Percentiles rank a stretch among this genome's conserved stretches.
Conservation (phyloP, 2,113 vertebrate genomes). For the Strix uralensis region DNA sequence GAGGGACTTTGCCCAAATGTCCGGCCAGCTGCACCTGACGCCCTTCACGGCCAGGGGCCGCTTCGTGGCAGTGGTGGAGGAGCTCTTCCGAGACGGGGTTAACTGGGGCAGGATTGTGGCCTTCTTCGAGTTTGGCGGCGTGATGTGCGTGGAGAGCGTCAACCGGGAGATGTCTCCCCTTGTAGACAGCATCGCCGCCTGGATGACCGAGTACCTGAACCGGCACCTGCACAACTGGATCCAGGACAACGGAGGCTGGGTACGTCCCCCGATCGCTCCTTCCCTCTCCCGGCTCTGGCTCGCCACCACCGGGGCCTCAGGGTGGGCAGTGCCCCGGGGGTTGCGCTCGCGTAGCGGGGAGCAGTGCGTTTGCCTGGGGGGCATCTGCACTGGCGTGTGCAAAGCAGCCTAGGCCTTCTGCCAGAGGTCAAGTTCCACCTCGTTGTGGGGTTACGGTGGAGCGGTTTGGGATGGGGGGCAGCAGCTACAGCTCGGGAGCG, state of each 20-base stretch:
- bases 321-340: fast-evolving
- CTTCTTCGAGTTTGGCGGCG: conserved; percentile 96
- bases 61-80: conserved; percentile 92
- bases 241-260: conserved; percentile 98
- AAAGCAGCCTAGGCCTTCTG: not conserved
- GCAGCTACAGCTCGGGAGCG: fast-evolving
- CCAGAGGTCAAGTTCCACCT: not conserved
- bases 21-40: conserved; percentile 90
- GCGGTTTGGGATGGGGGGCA: not conserved
- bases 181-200: conserved; percentile 89
- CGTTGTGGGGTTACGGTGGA: fast-evolving
- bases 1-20: conserved; percentile 93
- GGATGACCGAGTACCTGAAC: conserved; percentile 99
- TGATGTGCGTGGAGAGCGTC: conserved; percentile 93
- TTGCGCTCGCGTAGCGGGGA: fast-evolving
- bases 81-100: conserved; percentile 95
- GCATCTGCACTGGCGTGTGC: fast-evolving
- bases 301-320: fast-evolving
- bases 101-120: conserved; percentile 99
- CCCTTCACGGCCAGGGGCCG: conserved; percentile 85
- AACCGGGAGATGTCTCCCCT: conserved; percentile 88
- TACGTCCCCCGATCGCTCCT: conserved; percentile 62
- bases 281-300: not conserved
- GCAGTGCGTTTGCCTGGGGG: not conserved
- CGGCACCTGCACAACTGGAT: conserved; percentile 93